Evolutionary conservation across 2,888 invertebrate genomes (phyloP).

Genomic region (Plutella xylostella): DNA sequence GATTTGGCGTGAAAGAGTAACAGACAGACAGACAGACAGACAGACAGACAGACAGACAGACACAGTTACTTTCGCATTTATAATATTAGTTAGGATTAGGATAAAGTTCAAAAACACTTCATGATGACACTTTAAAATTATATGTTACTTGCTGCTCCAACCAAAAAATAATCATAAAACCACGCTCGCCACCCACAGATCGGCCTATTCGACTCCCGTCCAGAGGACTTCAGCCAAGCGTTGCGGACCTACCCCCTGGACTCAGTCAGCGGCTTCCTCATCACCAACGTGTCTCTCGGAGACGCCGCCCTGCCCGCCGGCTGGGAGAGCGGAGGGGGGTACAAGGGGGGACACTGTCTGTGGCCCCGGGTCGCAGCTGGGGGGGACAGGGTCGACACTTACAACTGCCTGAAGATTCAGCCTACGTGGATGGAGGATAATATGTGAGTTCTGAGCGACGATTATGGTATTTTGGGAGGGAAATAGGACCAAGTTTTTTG

Average conservation of each 20-base stretch:
- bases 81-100: too few species aligned
- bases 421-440: conserved; percentile 88
- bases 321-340: conserved; percentile 61
- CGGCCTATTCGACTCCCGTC: conserved; percentile 45
- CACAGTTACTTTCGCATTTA: too few species aligned
- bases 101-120: too few species aligned
- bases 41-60: too few species aligned
- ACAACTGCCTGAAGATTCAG: conserved; percentile 81
- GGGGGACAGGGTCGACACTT: conserved; percentile 68
- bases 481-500: too few species aligned
- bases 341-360: conserved; percentile 66
- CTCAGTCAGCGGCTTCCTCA: conserved; percentile 50
- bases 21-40: too few species aligned
- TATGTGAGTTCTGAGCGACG: too few species aligned
- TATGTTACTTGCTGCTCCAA: too few species aligned
- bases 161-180: too few species aligned
- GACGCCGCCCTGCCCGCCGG: conserved; percentile 68
- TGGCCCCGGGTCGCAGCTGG: conserved; percentile 79
- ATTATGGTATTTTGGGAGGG: too few species aligned
- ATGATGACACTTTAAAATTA: too few species aligned
- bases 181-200: conserved; percentile 33
- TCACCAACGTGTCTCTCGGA: conserved; percentile 67
- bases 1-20: too few species aligned
- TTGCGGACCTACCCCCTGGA: conserved; percentile 37
- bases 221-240: conserved; percentile 49